Percentiles rank a stretch among this genome's conserved stretches.
Conservation (phyloP, 2,888 invertebrate species). For the Aspidiotus destructor region DNA sequence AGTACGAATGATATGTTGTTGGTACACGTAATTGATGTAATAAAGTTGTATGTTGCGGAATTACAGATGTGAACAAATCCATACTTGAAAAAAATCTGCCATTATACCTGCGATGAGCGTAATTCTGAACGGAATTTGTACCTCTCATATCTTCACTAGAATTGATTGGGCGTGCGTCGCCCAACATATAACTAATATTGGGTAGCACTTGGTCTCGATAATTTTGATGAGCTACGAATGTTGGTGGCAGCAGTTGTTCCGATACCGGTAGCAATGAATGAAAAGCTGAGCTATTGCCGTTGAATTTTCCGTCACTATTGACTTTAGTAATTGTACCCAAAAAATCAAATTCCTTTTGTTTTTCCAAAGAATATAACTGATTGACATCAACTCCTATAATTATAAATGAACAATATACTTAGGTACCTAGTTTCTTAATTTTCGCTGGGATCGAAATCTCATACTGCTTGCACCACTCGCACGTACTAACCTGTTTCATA, state of each 20-base stretch:
- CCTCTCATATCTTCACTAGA: conserved; percentile 11
- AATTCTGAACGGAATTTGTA: conserved; percentile 17
- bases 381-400: background rate
- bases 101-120: background rate
- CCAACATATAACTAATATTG: conserved; percentile 16
- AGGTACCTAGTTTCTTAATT: too few species aligned
- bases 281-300: conserved; percentile 22
- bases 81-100: conserved; percentile 17
- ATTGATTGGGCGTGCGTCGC: conserved; percentile 23
- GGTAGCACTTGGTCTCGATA: conserved; percentile 21
- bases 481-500: too few species aligned
- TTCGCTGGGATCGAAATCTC: too few species aligned
- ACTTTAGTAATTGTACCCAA: conserved; percentile 14
- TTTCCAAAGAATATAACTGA: conserved; percentile 1
- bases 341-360: conserved; percentile 10
- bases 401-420: background rate
- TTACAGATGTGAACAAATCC: conserved; percentile 7
- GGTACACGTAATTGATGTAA: conserved; percentile 26
- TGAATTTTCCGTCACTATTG: conserved; percentile 7
- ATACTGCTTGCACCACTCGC: too few species aligned
- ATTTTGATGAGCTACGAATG: conserved; percentile 35
- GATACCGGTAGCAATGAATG: conserved; percentile 28
- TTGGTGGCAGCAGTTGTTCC: conserved; percentile 33
- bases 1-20: conserved; percentile 22
- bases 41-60: conserved; percentile 24